Evolutionary conservation across 2,113 vertebrate species (phyloP).

Genomic region (Podocnemis expansa): DNA sequence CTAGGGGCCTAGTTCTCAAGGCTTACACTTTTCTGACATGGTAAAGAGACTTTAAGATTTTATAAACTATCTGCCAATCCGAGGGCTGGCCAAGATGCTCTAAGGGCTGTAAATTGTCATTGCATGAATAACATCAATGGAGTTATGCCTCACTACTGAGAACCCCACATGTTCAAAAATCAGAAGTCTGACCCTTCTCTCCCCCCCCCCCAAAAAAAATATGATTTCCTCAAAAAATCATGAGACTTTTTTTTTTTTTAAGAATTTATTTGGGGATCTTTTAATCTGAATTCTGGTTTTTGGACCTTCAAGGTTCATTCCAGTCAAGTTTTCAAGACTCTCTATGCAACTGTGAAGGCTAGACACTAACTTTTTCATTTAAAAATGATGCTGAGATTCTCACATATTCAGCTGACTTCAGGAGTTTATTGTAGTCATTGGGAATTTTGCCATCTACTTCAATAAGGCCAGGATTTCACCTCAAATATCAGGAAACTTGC

Average conservation of each 20-base stretch:
- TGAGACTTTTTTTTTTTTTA: background rate
- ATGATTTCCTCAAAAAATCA: background rate
- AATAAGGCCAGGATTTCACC: background rate
- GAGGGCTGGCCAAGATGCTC: accelerated
- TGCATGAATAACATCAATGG: background rate
- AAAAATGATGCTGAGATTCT: background rate
- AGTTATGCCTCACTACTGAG: background rate
- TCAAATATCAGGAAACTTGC: background rate
- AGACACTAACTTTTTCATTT: background rate
- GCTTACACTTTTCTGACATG: background rate
- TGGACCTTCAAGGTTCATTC: background rate
- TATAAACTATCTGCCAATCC: background rate
- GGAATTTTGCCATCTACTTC: background rate
- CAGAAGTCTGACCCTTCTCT: background rate
- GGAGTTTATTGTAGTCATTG: background rate
- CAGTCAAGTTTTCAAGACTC: background rate
- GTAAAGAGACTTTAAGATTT: background rate
- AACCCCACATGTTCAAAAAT: background rate
- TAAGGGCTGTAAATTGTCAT: background rate
- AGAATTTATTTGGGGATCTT: background rate
- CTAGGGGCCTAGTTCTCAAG: background rate
- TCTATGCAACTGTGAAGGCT: background rate
- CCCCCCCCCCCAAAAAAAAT: background rate
- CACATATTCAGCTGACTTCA: background rate
- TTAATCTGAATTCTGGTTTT: background rate